phyloP scores from a whole-genome alignment of 2,888 invertebrate species.

The Venusia cambrica region DNA sequence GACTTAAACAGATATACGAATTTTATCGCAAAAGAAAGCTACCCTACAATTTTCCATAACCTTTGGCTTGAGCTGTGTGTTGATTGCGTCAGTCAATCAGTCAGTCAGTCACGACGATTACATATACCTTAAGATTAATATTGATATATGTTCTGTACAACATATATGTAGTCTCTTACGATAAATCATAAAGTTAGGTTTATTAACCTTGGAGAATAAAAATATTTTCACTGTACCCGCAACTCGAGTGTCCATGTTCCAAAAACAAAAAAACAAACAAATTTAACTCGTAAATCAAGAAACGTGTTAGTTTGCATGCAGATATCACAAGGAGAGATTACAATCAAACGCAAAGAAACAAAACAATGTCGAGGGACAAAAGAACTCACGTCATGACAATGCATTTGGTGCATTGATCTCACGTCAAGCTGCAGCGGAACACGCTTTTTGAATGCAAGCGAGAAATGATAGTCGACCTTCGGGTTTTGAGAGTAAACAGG shows the following conservation, averaged over 20 bases:
- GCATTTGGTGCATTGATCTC: constrained; percentile 38
- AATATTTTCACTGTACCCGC: neutral
- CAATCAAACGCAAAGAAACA: constrained; percentile 18
- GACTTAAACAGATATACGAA: too few species aligned
- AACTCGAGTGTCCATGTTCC: constrained; percentile 1
- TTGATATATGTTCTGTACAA: too few species aligned
- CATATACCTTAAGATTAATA: too few species aligned
- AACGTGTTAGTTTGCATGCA: constrained; percentile 13
- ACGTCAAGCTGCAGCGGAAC: constrained; percentile 51
- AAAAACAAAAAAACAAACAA: constrained; percentile 7
- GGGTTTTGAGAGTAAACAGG: constrained; percentile 2
- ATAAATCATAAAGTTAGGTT: too few species aligned
- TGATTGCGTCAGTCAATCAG: too few species aligned
- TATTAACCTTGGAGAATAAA: too few species aligned
- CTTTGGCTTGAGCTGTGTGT: too few species aligned
- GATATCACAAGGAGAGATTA: constrained; percentile 13
- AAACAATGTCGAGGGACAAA: constrained; percentile 25
- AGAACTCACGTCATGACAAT: constrained; percentile 28
- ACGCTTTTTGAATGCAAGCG: constrained; percentile 58
- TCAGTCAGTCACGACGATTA: too few species aligned
- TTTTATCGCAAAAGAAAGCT: too few species aligned
- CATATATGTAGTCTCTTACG: too few species aligned
- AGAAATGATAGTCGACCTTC: constrained; percentile 47
- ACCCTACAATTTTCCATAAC: too few species aligned
- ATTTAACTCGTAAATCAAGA: constrained; percentile 15